Evolutionary conservation across 1,140 invertebrate species (phyloP), one percentile per base, ranked within the genome.

Genomic region (Zophobas atratus): DNA sequence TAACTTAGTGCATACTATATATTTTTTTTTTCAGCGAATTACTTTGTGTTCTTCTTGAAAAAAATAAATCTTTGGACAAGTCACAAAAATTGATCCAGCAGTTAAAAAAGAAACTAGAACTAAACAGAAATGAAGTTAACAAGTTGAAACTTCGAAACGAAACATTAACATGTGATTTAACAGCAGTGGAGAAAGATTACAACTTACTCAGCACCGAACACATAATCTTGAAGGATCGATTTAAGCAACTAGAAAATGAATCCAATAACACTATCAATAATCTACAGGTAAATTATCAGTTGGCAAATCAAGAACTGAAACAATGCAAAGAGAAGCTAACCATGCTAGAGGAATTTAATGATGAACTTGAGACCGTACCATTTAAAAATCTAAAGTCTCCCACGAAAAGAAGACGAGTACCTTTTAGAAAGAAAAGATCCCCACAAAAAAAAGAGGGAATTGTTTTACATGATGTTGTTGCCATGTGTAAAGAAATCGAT

Each of bases 61-160:
- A 55, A 73, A 73, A 55, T 55, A 53, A 55, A 43, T 39, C 36
- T 4, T 32, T 73, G 41, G 49, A 53, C 3, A 73, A 73, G 36
- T 33, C 39, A 41, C 55, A 48, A 55, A 36, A 53, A 34, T 78
- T 32, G 36, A 39, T 20, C 41, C 46, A 70, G 46, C 71, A 73
- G 39, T 56, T 56, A 46, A 75, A 78, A 39, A 39, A 34, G 49
- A 8, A 43, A 70, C 46, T 72, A 1, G 48, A 78, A 57, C 34
- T 72, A 70, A 39, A 36, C n/a, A 53, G 71, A 57, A 70, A 49
- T 70, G 72, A 78, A 51, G 49, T 67, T 46, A 60, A 57, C 56
- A 48, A 71, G 38, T 36, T 56, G 1, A 78, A 70, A 38, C 33
- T 67, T 6, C 55, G 67, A 46, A 75, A 78, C 56, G 72, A 73